These are phyloP conservation scores for Trichonephila clavata DNA, from an alignment of 1,140 invertebrate genomes.

Conservation along the genomic window DNA sequence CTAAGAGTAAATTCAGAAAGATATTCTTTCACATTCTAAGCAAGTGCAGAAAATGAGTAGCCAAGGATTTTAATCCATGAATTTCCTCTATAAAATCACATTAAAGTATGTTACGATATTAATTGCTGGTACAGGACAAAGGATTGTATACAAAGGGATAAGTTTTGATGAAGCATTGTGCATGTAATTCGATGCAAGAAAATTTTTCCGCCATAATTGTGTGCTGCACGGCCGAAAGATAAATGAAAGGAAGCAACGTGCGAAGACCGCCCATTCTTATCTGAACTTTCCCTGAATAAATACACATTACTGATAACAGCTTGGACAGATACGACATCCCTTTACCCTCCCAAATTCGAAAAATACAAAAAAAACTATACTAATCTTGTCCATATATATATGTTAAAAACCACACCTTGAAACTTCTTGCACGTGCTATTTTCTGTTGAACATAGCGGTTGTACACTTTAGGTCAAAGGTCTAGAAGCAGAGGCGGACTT, in stretches of 20 bases:
- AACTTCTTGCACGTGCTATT: conserved; percentile 44
- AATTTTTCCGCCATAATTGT: conserved; percentile 5
- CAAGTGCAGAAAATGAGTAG: not conserved
- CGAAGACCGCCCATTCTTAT: conserved; percentile 41
- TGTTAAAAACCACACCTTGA: conserved; percentile 54
- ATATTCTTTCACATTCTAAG: not conserved
- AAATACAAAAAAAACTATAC: not conserved
- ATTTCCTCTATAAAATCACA: not conserved
- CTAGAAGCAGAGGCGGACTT: conserved; percentile 46
- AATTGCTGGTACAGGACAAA: conserved; percentile 21
- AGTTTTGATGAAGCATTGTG: conserved; percentile 12
- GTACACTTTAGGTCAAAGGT: conserved; percentile 44
- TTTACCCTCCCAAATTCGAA: conserved; percentile 5
- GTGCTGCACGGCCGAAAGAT: not conserved
- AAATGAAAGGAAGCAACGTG: conserved; percentile 32
- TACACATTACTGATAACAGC: conserved; percentile 47
- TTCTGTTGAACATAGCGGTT: conserved; percentile 32
- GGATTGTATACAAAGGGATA: not conserved
- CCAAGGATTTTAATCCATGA: not conserved
- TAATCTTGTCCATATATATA: conserved; percentile 53
- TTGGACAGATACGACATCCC: not conserved
- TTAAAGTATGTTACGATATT: conserved; percentile 31
- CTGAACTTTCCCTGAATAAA: conserved; percentile 52
- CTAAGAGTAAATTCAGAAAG: not conserved
- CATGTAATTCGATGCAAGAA: not conserved